These are phyloP conservation scores for Epizoanthus rinbou DNA, from an alignment of 92 coral and sea anemone species.

Conservation along the genomic window DNA sequence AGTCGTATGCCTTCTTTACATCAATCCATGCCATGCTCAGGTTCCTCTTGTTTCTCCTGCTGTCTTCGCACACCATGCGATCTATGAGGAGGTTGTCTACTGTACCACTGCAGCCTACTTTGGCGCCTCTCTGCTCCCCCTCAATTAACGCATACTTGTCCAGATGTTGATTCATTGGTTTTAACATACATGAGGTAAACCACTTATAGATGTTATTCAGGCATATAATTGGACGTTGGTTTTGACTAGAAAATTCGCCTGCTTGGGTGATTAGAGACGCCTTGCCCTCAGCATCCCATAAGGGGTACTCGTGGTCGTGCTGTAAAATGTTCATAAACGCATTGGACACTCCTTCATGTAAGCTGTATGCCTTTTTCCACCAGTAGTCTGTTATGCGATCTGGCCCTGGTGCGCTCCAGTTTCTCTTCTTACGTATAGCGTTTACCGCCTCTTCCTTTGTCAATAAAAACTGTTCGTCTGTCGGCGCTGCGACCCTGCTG, in stretches of 20 bases:
- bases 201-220: conserved; percentile 63
- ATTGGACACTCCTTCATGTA: conserved; percentile 41
- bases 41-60: conserved; percentile 45
- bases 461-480: conserved; percentile 17
- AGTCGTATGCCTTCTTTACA: conserved; percentile 55
- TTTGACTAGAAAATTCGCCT: conserved; percentile 62
- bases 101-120: conserved; percentile 59
- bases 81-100: conserved; percentile 67
- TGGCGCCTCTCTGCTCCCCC: conserved; percentile 60
- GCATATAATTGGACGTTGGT: conserved; percentile 65
- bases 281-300: conserved; percentile 58
- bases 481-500: conserved; percentile 13
- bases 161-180: conserved; percentile 52
- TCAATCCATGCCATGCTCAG: conserved; percentile 67
- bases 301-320: conserved; percentile 34
- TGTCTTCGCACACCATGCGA: conserved; percentile 61
- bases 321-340: conserved; percentile 29
- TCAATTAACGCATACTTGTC: conserved; percentile 44
- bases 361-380: conserved; percentile 52
- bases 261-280: conserved; percentile 47
- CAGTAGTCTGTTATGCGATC: conserved; percentile 47
- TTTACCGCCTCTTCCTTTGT: conserved; percentile 24
- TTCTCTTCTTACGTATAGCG: conserved; percentile 14
- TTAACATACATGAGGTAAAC: conserved; percentile 56
- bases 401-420: conserved; percentile 49